Evolutionary conservation across 2,888 invertebrate genomes (phyloP).

Genomic region (Ochropacha duplaris): DNA sequence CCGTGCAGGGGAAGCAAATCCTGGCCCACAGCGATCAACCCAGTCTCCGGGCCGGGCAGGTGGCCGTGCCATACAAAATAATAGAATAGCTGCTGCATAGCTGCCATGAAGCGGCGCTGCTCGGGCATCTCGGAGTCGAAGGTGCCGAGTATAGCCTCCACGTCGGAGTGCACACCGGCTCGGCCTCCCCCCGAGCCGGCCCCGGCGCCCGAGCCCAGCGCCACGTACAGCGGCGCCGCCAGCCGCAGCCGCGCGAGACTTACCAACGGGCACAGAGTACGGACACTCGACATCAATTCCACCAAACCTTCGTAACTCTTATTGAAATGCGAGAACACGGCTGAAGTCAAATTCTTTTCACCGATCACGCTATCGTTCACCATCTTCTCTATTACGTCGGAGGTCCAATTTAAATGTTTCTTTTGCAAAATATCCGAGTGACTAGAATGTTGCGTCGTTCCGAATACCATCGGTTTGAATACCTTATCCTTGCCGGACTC

Average conservation of each 20-base stretch:
- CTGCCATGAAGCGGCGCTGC: slow-evolving; percentile 88
- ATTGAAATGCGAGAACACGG: slow-evolving; percentile 86
- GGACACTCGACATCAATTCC: slow-evolving; percentile 89
- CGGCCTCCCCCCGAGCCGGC: slow-evolving; percentile 67
- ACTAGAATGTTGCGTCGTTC: slow-evolving; percentile 89
- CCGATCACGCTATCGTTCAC: slow-evolving; percentile 86
- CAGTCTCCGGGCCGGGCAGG: slow-evolving; percentile 83
- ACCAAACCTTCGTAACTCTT: slow-evolving; percentile 87
- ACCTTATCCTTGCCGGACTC: slow-evolving; percentile 68
- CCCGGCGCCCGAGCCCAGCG: slow-evolving; percentile 53
- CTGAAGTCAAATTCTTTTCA: slow-evolving; percentile 83
- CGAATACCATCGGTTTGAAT: slow-evolving; percentile 84
- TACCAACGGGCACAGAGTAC: slow-evolving; percentile 90
- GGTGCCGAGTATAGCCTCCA: slow-evolving; percentile 90
- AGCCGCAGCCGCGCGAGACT: slow-evolving; percentile 85
- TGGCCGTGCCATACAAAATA: slow-evolving; percentile 91
- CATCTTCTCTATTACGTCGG: slow-evolving; percentile 85
- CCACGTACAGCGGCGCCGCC: slow-evolving; percentile 88
- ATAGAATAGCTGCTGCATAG: slow-evolving; percentile 92
- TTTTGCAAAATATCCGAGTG: slow-evolving; percentile 84
- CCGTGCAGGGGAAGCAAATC: slow-evolving; percentile 85
- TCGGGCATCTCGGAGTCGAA: slow-evolving; percentile 88
- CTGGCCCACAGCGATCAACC: slow-evolving; percentile 87
- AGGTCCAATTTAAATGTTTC: slow-evolving; percentile 86
- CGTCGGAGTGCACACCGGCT: slow-evolving; percentile 84